Evolutionary conservation across 1,140 invertebrate species (phyloP), one percentile per base, ranked within the genome.

Genomic region (Homalodisca vitripennis): DNA sequence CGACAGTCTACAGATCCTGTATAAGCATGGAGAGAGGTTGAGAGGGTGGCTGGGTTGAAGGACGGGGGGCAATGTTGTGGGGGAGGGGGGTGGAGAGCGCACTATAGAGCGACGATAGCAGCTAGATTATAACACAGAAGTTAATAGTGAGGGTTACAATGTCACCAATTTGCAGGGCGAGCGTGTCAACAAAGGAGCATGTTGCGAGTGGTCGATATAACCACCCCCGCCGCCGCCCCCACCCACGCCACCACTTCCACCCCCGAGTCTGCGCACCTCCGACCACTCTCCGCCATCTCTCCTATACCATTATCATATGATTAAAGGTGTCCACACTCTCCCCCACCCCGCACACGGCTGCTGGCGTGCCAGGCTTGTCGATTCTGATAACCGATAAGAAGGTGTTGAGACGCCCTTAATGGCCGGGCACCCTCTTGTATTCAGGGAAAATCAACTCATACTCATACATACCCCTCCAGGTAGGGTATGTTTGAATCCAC

Each of bases 101-200:
- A 51, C 48, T 20, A 60, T 60, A 60, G 55, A 60, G 55, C 55
- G 55, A 60, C 55, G 55, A 60, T 60, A 60, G 55, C 55, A 27
- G 55, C 55, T 60, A 60, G 55, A 60, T 60, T 60, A 60, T 60
- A 60, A 60, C 55, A 27, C 14, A 60, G 55, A 60, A 60, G 55
- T 60, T 60, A 60, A 60, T 60, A 26, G 26, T 27, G 24, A 60
- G 55, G 55, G 55, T 60, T 60, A 60, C 55, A 60, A 60, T 60
- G 55, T 60, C 55, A 60, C 24, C 55, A 60, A 60, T 60, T 60
- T 60, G 29, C 55, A 60, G 55, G 55, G 55, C 27, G 55, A 60
- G 29, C 29, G 55, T 60, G 55, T 27, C 55, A 60, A 60, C 55
- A 60, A 20, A 3, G 48, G 55, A 27, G 55, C 55, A 27, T 27